Evolutionary conservation across 2,888 invertebrate genomes (phyloP).

Genomic region (Caenorhabditis auriculariae): DNA sequence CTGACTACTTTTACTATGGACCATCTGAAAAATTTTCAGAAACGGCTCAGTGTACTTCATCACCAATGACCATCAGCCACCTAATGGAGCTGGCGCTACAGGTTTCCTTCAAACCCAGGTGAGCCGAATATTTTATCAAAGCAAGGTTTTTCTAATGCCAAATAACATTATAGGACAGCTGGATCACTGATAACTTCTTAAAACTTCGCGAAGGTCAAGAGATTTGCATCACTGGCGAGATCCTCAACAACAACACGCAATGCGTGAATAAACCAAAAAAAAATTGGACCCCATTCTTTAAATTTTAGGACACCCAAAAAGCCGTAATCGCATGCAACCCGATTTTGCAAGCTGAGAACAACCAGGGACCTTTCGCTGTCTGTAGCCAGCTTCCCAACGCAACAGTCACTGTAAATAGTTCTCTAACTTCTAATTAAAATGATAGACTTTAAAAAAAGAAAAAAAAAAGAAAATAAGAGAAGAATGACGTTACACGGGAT

Average conservation of each 20-base stretch:
- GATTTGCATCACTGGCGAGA: conserved; percentile 34
- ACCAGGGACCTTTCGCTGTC: conserved; percentile 44
- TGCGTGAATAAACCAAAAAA: conserved; percentile 22
- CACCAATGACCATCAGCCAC: background rate
- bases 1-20: no score
- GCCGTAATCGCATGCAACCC: conserved; percentile 24
- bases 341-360: conserved; percentile 31
- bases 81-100: background rate
- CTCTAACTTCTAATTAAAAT: no score
- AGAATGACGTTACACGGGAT: background rate
- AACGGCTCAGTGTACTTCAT: conserved; percentile 16
- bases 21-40: no score
- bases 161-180: conserved; percentile 19
- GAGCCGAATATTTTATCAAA: no score
- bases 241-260: conserved; percentile 31
- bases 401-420: no score
- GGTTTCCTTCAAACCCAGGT: conserved; percentile 4
- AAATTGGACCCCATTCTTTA: background rate
- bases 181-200: conserved; percentile 42
- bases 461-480: background rate
- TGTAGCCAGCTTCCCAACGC: conserved; percentile 36
- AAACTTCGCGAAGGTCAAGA: conserved; percentile 23
- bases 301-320: conserved; percentile 24
- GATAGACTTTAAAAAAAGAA: background rate
- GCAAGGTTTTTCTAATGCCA: no score